A percentile compares a stretch with the other conserved stretches of the same genome.
Evolutionary conservation across 2,113 vertebrate genomes (phyloP).

Genomic region (Pristiophorus japonicus): DNA sequence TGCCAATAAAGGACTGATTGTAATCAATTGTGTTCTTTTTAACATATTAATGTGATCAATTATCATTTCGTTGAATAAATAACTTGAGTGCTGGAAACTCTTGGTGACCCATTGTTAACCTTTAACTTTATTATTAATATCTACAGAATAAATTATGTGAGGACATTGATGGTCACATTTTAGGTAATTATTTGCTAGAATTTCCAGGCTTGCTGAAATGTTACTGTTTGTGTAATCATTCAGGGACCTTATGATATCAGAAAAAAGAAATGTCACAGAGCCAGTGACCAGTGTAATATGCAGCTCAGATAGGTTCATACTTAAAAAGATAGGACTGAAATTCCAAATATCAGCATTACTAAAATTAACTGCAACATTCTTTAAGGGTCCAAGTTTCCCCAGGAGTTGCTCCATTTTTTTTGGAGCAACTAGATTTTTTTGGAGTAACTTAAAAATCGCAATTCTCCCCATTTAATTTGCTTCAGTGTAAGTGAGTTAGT

Average conservation of each 20-base stretch:
- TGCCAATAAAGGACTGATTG: constrained; percentile 96
- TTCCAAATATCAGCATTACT: not conserved
- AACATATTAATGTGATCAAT: constrained; percentile 99
- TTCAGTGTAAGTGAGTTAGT: too few species aligned
- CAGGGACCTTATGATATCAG: constrained; percentile 63
- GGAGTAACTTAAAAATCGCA: too few species aligned
- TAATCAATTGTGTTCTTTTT: constrained; percentile 95
- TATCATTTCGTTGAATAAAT: constrained; percentile 99
- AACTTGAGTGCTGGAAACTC: constrained; percentile 79
- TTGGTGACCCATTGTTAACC: constrained; percentile 86
- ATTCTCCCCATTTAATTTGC: too few species aligned
- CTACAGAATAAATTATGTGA: constrained; percentile 65
- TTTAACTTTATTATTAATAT: constrained; percentile 88
- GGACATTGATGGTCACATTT: constrained; percentile 70
- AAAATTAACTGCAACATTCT: constrained; percentile 31
- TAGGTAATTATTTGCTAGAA: constrained; percentile 82
- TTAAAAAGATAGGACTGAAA: not conserved
- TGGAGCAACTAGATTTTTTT: too few species aligned
- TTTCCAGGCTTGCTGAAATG: constrained; percentile 65
- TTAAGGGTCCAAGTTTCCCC: too few species aligned
- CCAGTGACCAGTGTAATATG: not conserved
- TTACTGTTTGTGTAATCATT: constrained; percentile 69
- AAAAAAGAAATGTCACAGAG: constrained; percentile 50
- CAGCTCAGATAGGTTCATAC: not conserved
- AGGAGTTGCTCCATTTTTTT: too few species aligned